Conservation (phyloP, 2,888 invertebrate genomes). For the Troides aeacus region DNA sequence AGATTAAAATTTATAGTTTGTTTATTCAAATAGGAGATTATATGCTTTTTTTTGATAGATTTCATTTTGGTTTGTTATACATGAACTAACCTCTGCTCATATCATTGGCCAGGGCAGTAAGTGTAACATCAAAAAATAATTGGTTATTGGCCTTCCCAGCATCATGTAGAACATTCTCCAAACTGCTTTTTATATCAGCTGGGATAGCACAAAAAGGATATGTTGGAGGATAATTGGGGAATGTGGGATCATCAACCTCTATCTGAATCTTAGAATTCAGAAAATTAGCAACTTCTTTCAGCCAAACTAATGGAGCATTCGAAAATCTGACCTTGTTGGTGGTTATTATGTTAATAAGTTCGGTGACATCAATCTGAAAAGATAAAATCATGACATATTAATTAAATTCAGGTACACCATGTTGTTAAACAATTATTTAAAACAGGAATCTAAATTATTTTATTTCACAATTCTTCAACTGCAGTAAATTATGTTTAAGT, state of each 20-base stretch:
- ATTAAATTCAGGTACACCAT: no score
- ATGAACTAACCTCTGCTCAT: conserved; percentile 82
- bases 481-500: no score
- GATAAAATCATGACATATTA: conserved; percentile 3
- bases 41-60: neutral
- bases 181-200: conserved; percentile 57
- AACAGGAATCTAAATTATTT: no score
- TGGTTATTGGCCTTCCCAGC: conserved; percentile 83
- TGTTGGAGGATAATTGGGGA: conserved; percentile 74
- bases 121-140: conserved; percentile 85
- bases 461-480: no score
- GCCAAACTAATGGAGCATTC: conserved; percentile 84
- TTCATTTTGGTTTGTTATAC: neutral
- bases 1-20: neutral
- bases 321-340: conserved; percentile 83
- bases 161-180: conserved; percentile 77
- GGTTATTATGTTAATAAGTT: conserved; percentile 72
- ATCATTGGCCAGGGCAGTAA: conserved; percentile 85
- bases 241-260: conserved; percentile 83
- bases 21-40: neutral
- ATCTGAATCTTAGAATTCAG: conserved; percentile 82
- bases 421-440: no score
- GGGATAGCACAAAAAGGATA: conserved; percentile 81
- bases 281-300: conserved; percentile 84
- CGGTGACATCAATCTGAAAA: conserved; percentile 82